A percentile compares a stretch with the other conserved stretches of the same genome.
These are phyloP conservation scores for Leptopilina syphax DNA, from an alignment of 2,888 invertebrate species.

Conservation along the genomic window DNA sequence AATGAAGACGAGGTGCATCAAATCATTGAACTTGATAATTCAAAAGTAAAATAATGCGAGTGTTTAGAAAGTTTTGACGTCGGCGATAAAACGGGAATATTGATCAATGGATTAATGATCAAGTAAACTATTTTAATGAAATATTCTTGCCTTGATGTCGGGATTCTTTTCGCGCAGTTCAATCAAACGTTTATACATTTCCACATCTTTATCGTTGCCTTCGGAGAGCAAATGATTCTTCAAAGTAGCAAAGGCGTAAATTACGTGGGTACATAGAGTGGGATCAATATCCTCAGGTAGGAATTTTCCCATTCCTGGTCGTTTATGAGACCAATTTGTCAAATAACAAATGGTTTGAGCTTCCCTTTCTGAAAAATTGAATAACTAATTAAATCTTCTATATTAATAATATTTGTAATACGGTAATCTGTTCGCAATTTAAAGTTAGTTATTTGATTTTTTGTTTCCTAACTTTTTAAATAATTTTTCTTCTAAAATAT, in stretches of 20 bases:
- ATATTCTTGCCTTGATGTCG: constrained; percentile 84
- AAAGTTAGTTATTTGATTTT: too few relatives aligned
- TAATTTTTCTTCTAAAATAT: too few relatives aligned
- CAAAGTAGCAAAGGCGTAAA: constrained; percentile 95
- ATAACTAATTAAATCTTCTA: too few relatives aligned
- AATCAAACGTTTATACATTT: constrained; percentile 91
- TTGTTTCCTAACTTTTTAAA: too few relatives aligned
- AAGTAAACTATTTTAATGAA: too few relatives aligned
- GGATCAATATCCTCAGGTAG: constrained; percentile 93
- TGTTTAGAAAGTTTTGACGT: neutral
- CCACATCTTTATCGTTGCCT: constrained; percentile 88
- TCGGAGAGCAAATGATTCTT: constrained; percentile 91
- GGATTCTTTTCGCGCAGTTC: constrained; percentile 92
- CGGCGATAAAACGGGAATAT: too few relatives aligned
- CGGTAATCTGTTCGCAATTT: too few relatives aligned
- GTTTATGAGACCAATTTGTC: constrained; percentile 97
- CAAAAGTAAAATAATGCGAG: neutral
- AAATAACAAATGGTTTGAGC: constrained; percentile 96
- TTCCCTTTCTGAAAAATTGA: constrained; percentile 82
- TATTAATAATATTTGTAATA: too few relatives aligned
- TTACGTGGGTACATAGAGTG: constrained; percentile 93
- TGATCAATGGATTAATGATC: neutral
- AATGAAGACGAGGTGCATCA: neutral
- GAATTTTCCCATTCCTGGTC: constrained; percentile 92
- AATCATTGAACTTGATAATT: constrained; percentile 25